phyloP scores from a whole-genome alignment of 2,888 invertebrate genomes.

The Dryomyza anilis region DNA sequence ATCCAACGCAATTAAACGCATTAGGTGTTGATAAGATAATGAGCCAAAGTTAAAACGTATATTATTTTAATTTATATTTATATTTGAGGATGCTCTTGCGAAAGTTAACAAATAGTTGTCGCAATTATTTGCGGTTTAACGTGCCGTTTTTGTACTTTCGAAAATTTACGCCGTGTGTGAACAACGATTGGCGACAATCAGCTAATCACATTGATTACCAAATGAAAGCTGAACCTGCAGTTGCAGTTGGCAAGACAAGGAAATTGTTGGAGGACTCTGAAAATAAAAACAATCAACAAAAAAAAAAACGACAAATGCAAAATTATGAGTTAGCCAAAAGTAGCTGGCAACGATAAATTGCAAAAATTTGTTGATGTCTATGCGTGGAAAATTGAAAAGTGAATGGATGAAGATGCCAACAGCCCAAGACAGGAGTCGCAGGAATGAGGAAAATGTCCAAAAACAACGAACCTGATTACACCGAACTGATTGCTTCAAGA shows the following conservation, averaged over 20 bases:
- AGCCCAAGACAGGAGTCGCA: background rate
- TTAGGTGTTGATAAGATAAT: too few relatives aligned
- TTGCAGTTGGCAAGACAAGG: too few relatives aligned
- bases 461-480: background rate
- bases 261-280: too few relatives aligned
- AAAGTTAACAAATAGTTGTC: too few relatives aligned
- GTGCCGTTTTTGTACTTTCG: too few relatives aligned
- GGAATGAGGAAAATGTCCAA: slow-evolving; percentile 11
- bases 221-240: background rate
- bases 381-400: background rate
- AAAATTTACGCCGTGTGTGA: too few relatives aligned
- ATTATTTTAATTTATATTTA: too few relatives aligned
- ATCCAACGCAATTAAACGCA: too few relatives aligned
- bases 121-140: too few relatives aligned
- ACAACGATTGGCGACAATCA: background rate
- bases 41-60: too few relatives aligned
- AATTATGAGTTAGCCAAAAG: slow-evolving; percentile 5
- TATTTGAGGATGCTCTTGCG: too few relatives aligned
- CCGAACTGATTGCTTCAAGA: too few relatives aligned
- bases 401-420: slow-evolving; percentile 4
- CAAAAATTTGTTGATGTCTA: background rate
- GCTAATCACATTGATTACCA: background rate
- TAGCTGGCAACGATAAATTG: slow-evolving; percentile 1
- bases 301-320: background rate
- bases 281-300: background rate